Conservation (phyloP, 2,113 vertebrate species). For the Felis chaus region DNA sequence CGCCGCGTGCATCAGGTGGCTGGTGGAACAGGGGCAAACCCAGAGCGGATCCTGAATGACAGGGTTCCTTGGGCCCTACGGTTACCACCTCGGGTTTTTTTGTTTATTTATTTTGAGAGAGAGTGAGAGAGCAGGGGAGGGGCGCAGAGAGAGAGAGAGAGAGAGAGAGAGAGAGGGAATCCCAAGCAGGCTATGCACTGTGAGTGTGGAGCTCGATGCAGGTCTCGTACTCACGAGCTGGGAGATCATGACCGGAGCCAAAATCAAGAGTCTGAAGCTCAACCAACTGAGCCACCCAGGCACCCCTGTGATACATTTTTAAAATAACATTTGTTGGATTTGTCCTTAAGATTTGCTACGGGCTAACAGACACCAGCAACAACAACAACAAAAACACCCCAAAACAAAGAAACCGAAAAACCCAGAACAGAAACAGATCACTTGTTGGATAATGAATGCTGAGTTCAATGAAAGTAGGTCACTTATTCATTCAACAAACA, state of each 20-base stretch:
- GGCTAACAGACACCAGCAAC: background rate
- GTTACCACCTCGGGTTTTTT: background rate
- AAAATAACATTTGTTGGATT: background rate
- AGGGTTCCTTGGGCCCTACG: fast-evolving
- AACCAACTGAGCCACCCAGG: too few species aligned
- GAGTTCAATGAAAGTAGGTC: background rate
- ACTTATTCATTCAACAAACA: background rate
- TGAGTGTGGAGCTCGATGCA: too few species aligned
- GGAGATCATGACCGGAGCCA: too few species aligned
- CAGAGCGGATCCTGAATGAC: background rate
- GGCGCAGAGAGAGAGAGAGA: too few species aligned
- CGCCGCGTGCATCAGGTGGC: fast-evolving
- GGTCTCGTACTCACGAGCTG: too few species aligned
- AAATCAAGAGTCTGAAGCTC: too few species aligned
- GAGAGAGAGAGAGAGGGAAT: too few species aligned
- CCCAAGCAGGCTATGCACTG: too few species aligned
- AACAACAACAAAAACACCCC: background rate
- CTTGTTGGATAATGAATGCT: background rate
- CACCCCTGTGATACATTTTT: background rate
- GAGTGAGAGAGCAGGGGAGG: too few species aligned
- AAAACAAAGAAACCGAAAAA: background rate
- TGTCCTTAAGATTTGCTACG: background rate
- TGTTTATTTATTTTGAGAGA: background rate
- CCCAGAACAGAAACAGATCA: background rate
- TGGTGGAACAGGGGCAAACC: fast-evolving